Conservation (phyloP, 2,888 invertebrate genomes). For the Chrysodeixis includens region DNA sequence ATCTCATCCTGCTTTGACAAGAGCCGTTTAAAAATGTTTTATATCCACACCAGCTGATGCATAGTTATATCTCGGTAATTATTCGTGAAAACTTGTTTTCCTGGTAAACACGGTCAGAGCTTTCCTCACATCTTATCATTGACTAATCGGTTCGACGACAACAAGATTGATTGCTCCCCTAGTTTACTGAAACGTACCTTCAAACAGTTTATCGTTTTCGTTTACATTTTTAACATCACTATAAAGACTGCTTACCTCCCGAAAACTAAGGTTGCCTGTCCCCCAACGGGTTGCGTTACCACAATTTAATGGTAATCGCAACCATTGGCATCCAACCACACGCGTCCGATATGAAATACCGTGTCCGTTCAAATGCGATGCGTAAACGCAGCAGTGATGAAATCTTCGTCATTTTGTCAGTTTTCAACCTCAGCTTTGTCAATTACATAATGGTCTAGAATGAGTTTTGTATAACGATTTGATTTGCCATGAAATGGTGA, state of each 20-base stretch:
- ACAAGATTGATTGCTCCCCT: slow-evolving; percentile 4
- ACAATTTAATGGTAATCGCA: slow-evolving; percentile 52
- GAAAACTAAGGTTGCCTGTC: slow-evolving; percentile 10
- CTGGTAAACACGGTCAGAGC: background rate
- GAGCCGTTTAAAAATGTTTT: background rate
- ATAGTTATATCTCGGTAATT: background rate
- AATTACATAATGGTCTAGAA: background rate
- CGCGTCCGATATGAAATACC: slow-evolving; percentile 55
- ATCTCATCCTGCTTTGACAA: background rate
- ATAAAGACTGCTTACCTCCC: background rate
- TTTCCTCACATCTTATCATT: slow-evolving; percentile 4
- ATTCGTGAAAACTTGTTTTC: background rate
- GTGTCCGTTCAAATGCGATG: slow-evolving; percentile 55
- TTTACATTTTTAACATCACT: background rate
- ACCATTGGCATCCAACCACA: slow-evolving; percentile 58
- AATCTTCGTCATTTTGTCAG: background rate
- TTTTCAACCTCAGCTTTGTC: background rate
- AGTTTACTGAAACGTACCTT: slow-evolving; percentile 2
- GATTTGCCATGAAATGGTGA: background rate
- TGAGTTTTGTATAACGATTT: background rate
- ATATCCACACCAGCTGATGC: background rate
- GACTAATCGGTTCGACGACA: slow-evolving; percentile 4
- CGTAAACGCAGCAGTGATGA: slow-evolving; percentile 41
- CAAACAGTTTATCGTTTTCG: slow-evolving; percentile 4
- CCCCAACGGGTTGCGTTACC: slow-evolving; percentile 32